Percentiles rank a stretch among this genome's conserved stretches.
Evolutionary conservation across 2,113 vertebrate genomes (phyloP).

Genomic region (Gadus chalcogrammus): DNA sequence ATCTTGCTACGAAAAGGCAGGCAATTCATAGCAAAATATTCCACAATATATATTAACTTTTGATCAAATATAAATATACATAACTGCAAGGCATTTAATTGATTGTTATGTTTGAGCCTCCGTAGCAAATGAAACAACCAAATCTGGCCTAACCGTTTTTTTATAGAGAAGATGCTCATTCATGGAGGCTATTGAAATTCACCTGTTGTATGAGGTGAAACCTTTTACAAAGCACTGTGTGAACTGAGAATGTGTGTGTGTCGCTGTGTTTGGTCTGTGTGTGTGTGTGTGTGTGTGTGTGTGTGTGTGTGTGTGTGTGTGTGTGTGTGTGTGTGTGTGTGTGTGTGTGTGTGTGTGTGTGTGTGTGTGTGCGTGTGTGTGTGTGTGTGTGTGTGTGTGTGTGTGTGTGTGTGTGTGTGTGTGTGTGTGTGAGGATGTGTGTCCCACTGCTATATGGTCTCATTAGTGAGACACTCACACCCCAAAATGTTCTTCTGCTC

Average conservation of each 20-base stretch:
- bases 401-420: background rate
- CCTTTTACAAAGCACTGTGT: conserved; percentile 33
- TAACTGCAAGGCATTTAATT: no score
- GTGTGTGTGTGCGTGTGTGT: conserved; percentile 33
- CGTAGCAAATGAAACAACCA: no score
- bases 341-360: conserved; percentile 34
- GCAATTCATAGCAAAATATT: no score
- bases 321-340: background rate
- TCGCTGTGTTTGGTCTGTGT: background rate
- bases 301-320: conserved; percentile 34
- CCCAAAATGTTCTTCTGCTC: conserved; percentile 58
- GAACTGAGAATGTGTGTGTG: conserved; percentile 48
- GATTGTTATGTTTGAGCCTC: no score
- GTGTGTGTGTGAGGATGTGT: conserved; percentile 29
- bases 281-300: conserved; percentile 36
- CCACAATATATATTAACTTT: no score
- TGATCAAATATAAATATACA: no score
- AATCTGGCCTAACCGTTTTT: no score
- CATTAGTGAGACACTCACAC: conserved; percentile 73
- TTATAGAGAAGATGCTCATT: no score
- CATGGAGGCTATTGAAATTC: conserved; percentile 21
- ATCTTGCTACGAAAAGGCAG: no score
- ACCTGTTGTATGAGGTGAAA: conserved; percentile 50
- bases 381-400: background rate
- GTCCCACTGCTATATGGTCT: conserved; percentile 69